Percentiles rank a stretch among this genome's conserved stretches.
Evolutionary conservation across 2,888 invertebrate species (phyloP).

Genomic region (Choreutis nemorana): DNA sequence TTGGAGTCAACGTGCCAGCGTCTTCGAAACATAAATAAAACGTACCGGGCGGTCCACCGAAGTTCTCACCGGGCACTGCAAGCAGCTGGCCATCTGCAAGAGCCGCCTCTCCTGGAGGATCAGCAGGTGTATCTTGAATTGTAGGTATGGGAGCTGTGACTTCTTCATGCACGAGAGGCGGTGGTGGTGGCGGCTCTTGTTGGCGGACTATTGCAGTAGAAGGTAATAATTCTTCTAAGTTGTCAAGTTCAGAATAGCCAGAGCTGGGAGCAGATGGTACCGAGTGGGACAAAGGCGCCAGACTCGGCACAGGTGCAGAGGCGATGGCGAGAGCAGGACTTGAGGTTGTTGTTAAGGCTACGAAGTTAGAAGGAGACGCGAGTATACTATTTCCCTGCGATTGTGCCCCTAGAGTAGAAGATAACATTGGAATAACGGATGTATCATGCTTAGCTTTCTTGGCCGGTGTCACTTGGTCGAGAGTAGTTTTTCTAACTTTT

Average conservation of each 20-base stretch:
- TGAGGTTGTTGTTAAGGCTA: slow-evolving; percentile 30
- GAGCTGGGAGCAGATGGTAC: slow-evolving; percentile 19
- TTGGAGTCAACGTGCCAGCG: slow-evolving; percentile 72
- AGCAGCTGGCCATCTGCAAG: slow-evolving; percentile 71
- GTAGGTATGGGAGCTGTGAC: slow-evolving; percentile 16
- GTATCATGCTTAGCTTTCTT: slow-evolving; percentile 43
- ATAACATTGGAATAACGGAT: too few species aligned
- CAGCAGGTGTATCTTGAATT: slow-evolving; percentile 2
- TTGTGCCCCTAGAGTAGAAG: too few species aligned
- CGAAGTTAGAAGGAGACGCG: slow-evolving; percentile 4
- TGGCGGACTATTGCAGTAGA: slow-evolving; percentile 51
- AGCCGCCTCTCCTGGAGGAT: slow-evolving; percentile 18
- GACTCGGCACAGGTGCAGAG: slow-evolving; percentile 12
- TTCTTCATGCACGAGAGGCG: slow-evolving; percentile 14
- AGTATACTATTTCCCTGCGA: too few species aligned
- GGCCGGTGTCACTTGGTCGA: slow-evolving; percentile 26
- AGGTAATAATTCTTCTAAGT: slow-evolving; percentile 53
- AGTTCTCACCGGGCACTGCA: slow-evolving; percentile 76
- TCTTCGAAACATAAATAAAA: slow-evolving; percentile 80
- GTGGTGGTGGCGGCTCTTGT: slow-evolving; percentile 17
- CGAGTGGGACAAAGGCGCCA: slow-evolving; percentile 25
- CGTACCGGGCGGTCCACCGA: slow-evolving; percentile 75
- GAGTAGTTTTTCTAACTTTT: slow-evolving; percentile 29
- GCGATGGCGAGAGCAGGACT: slow-evolving; percentile 17
- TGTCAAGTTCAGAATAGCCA: slow-evolving; percentile 37